These are phyloP conservation scores for Danio jaintianensis DNA, from an alignment of 2,797 vertebrate genomes.

Conservation along the genomic window DNA sequence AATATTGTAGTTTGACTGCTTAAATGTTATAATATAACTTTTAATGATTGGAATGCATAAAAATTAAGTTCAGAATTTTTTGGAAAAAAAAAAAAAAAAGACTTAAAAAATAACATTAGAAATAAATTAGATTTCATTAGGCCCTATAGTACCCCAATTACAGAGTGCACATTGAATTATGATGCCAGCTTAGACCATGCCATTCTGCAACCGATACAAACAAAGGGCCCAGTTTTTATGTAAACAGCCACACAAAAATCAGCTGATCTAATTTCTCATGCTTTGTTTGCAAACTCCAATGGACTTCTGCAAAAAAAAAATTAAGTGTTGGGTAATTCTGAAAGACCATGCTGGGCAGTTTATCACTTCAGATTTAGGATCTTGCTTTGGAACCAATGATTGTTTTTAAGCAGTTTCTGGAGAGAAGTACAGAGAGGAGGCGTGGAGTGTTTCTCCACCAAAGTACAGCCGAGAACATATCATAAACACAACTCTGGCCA, in stretches of 20 bases:
- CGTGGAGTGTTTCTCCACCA: slow-evolving; percentile 16
- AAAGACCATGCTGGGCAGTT: not conserved
- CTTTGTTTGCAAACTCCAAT: slow-evolving; percentile 1
- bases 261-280: slow-evolving; percentile 7
- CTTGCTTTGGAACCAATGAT: slow-evolving; percentile 22
- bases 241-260: slow-evolving; percentile 4
- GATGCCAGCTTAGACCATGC: not conserved
- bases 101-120: too few species aligned
- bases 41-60: too few species aligned
- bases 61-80: too few species aligned
- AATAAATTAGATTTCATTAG: too few species aligned
- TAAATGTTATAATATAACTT: too few species aligned
- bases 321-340: slow-evolving; percentile 19
- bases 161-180: not conserved
- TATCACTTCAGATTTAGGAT: slow-evolving; percentile 4
- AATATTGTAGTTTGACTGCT: too few species aligned
- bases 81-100: too few species aligned
- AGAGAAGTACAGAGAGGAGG: slow-evolving; percentile 2
- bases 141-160: not conserved
- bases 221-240: not conserved
- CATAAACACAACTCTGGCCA: slow-evolving; percentile 23
- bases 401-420: slow-evolving; percentile 15
- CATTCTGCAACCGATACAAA: not conserved
- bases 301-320: not conserved
- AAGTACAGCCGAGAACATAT: slow-evolving; percentile 15